Conservation (phyloP, 92 coral and sea anemone species). For the Palythoa grandiflora region DNA sequence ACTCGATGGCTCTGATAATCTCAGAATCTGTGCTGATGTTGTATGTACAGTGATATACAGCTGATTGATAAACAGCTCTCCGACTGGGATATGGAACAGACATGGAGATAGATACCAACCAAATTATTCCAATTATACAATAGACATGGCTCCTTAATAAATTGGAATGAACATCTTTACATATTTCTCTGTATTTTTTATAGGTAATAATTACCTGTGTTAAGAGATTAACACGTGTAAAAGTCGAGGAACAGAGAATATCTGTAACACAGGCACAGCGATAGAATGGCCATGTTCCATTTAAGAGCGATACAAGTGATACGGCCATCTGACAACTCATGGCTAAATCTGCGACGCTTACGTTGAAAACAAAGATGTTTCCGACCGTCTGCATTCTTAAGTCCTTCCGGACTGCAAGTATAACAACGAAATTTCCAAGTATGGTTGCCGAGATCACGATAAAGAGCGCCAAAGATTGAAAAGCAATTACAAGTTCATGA, state of each 20-base stretch:
- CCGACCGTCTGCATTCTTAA: conserved; percentile 24
- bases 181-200: conserved; percentile 28
- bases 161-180: not conserved
- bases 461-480: conserved; percentile 21
- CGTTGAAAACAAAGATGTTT: conserved; percentile 25
- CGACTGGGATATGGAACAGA: conserved; percentile 8
- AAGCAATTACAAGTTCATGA: conserved; percentile 1
- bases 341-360: conserved; percentile 31
- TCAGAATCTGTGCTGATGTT: not conserved
- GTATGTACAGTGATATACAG: conserved; percentile 5
- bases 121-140: not conserved
- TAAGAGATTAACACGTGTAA: not conserved
- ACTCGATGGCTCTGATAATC: not conserved
- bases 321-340: conserved; percentile 31
- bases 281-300: conserved; percentile 22
- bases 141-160: not conserved
- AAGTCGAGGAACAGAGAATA: not conserved
- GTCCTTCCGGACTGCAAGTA: conserved; percentile 10
- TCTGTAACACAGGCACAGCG: not conserved
- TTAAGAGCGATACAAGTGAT: not conserved
- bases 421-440: conserved; percentile 28
- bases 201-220: not conserved
- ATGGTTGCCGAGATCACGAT: not conserved
- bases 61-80: not conserved
- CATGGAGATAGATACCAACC: not conserved